Evolutionary conservation across 1,140 invertebrate species (phyloP), one percentile per base, ranked within the genome.

Genomic region (Orius laevigatus): DNA sequence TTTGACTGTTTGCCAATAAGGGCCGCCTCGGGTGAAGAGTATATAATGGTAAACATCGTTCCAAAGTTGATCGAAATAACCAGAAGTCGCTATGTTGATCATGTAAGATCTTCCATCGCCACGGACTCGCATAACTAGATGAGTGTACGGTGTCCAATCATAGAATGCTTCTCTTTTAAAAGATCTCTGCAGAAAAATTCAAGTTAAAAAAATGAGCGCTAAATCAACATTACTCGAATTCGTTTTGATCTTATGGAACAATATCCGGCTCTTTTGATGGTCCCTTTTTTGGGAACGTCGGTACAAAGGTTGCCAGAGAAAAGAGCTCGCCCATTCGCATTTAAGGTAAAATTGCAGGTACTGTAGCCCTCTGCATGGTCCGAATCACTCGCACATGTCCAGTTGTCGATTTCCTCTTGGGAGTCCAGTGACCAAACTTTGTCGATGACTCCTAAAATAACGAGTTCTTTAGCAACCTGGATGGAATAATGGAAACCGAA

Each of bases 1-100:
- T 70, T 80, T 85, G 1, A 79, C 73, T 49, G 78, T 66, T 69
- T 97, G 92, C 93, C 93, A 97, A 62, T 96, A 94, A 6, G 93
- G 93, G 0, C 93, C 93, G 39, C 93, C 93, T 66, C 88, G 74
- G 0, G 93, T 98, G 60, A 79, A 88, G 0, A 97, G 60, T 0
- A 79, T 69, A 66, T 80, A 95, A 56, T 76, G 70, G 62, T 80
- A 90, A 12, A 81, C 70, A 66, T 95, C 85, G 62, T 88, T 79
- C 80, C 82, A 91, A 10, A 69, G 68, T 8, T 92, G 61, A 62
- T 95, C 89, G 58, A 73, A 83, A 46, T 73, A 72, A 10, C 78
- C 78, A 53, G 74, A 69, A 0, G 70, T 72, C 34, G 71, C 66
- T 42, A 97, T 63, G 64, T 85, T 86, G 14, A 96, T 59, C 52